Evolutionary conservation across 2,113 vertebrate genomes (phyloP).

Genomic region (Jaculus jaculus): DNA sequence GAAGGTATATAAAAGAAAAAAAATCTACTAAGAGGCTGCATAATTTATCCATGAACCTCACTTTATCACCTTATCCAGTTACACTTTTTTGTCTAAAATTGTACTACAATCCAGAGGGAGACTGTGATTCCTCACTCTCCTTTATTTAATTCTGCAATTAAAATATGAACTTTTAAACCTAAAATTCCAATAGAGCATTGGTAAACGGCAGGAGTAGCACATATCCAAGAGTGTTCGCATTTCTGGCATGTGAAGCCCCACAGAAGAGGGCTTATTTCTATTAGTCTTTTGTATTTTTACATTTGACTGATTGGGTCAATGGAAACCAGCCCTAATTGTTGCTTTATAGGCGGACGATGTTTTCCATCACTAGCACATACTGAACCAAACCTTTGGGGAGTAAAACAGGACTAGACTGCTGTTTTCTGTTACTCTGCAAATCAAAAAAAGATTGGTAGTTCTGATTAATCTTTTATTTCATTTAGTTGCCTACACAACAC

Average conservation of each 20-base stretch:
- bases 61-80: not conserved
- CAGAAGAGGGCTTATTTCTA: slow-evolving; percentile 77
- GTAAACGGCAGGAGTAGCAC: slow-evolving; percentile 74
- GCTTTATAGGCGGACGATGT: slow-evolving; percentile 85
- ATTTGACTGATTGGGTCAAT: slow-evolving; percentile 82
- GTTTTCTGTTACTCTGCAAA: slow-evolving; percentile 86
- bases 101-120: not conserved
- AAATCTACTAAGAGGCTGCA: not conserved
- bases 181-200: slow-evolving; percentile 39
- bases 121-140: slow-evolving; percentile 15
- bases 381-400: slow-evolving; percentile 85
- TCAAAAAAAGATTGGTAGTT: slow-evolving; percentile 84
- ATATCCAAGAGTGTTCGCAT: slow-evolving; percentile 68
- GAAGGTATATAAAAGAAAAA: not conserved
- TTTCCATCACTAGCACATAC: slow-evolving; percentile 87
- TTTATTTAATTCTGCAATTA: slow-evolving; percentile 74
- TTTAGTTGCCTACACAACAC: slow-evolving; percentile 81
- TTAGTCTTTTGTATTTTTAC: slow-evolving; percentile 75
- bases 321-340: slow-evolving; percentile 84
- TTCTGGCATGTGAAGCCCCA: slow-evolving; percentile 71
- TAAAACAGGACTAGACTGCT: slow-evolving; percentile 80
- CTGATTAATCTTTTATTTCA: slow-evolving; percentile 84
- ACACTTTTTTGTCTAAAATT: not conserved
- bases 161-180: slow-evolving; percentile 84
- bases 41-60: not conserved